Base-by-base conservation (phyloP, 2,797 vertebrate species). In the Malacoctenus gilli region DNA sequence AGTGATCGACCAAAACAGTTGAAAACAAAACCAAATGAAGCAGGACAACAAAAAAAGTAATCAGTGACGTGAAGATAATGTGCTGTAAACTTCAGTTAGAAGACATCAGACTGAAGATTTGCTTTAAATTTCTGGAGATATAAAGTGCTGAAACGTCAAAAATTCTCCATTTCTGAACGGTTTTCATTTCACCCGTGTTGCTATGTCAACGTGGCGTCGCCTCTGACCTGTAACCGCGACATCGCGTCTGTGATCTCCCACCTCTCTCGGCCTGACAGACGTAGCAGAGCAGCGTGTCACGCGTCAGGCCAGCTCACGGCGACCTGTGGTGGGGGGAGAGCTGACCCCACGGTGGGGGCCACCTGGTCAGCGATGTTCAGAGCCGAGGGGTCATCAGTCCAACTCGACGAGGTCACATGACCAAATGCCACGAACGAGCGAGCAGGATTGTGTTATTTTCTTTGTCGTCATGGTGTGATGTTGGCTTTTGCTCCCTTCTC, bases 261-360 rank as follows among this genome's bases (percentile, higher is more conserved):
- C 16, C 6, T 30, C 40, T 3, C 4, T 52, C 18, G 40, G 38
- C 43, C 40, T 34, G 18, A n/a, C n/a, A 12, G 32, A 11, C 48
- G 54, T 62, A 66, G 66, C 38, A 16, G 44, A 56, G 35, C 40
- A 59, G n/a, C 31, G 58, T 68, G 72, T 79, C 79, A 72, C 21
- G n/a, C n/a, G n/a, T n/a, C n/a, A n/a, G n/a, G n/a, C n/a, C n/a
- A n/a, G n/a, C n/a, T n/a, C n/a, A n/a, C n/a, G n/a, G n/a, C n/a
- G n/a, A n/a, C n/a, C n/a, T n/a, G n/a, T n/a, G n/a, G n/a, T n/a
- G n/a, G n/a, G n/a, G n/a, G n/a, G n/a, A n/a, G n/a, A n/a, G n/a
- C n/a, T n/a, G n/a, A n/a, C n/a, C n/a, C n/a, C n/a, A n/a, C n/a
- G n/a, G n/a, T n/a, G n/a, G n/a, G n/a, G n/a, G n/a, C n/a, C n/a